Percentiles rank a stretch among this genome's conserved stretches.
Evolutionary conservation across 2,797 vertebrate species (phyloP).

Genomic region (Lophius americanus): DNA sequence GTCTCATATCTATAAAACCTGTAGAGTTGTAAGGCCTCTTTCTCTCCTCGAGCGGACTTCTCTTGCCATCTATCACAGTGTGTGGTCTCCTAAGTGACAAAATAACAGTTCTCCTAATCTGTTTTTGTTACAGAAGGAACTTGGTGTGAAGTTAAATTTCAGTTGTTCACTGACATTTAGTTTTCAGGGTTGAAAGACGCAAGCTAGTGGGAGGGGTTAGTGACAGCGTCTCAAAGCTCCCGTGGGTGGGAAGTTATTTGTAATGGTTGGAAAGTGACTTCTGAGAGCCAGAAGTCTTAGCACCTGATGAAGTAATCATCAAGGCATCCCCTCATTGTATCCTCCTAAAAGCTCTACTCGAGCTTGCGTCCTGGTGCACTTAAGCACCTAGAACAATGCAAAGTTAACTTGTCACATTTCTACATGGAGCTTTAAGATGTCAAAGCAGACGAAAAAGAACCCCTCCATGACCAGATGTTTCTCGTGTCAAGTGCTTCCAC

Average conservation of each 20-base stretch:
- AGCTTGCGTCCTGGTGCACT: background rate
- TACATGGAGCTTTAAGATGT: slow-evolving; percentile 44
- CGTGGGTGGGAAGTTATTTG: background rate
- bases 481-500: slow-evolving; percentile 69
- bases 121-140: background rate
- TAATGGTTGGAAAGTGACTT: slow-evolving; percentile 10
- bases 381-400: slow-evolving; percentile 3
- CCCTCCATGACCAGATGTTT: slow-evolving; percentile 59
- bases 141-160: background rate
- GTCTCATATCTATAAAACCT: no score
- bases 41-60: no score
- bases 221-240: background rate
- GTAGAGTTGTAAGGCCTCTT: no score
- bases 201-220: background rate
- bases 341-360: slow-evolving; percentile 1
- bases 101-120: slow-evolving; percentile 3
- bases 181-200: background rate
- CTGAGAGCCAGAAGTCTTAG: slow-evolving; percentile 2
- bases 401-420: slow-evolving; percentile 31
- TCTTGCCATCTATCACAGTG: background rate
- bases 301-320: slow-evolving; percentile 19
- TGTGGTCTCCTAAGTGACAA: background rate
- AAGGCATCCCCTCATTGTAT: background rate
- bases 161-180: background rate
- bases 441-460: slow-evolving; percentile 47